These are phyloP conservation scores for Musca vetustissima DNA, from an alignment of 1,140 invertebrate species.

Conservation along the genomic window DNA sequence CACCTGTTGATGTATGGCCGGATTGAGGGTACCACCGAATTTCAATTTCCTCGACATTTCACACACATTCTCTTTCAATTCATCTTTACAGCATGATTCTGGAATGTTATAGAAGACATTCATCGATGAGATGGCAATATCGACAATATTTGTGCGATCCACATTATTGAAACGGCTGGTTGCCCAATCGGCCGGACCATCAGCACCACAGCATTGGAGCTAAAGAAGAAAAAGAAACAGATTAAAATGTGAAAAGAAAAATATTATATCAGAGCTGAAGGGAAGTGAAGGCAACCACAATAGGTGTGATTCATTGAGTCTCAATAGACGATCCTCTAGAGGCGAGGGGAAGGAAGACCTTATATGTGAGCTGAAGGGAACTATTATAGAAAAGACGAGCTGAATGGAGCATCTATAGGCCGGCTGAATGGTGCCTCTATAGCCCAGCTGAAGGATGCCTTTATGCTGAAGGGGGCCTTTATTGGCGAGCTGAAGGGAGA, in stretches of 20 bases:
- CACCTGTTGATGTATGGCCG: constrained; percentile 63
- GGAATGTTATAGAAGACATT: constrained; percentile 61
- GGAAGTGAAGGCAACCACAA: too few relatives aligned
- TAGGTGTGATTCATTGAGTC: too few relatives aligned
- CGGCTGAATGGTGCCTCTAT: too few relatives aligned
- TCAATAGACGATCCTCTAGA: too few relatives aligned
- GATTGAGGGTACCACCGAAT: constrained; percentile 57
- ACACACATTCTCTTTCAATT: constrained; percentile 56
- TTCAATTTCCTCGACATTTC: constrained; percentile 57
- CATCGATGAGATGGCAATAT: constrained; percentile 50
- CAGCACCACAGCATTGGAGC: constrained; percentile 73
- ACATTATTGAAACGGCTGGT: constrained; percentile 63
- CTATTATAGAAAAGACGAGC: too few relatives aligned
- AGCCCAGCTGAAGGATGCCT: too few relatives aligned
- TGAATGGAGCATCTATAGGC: too few relatives aligned
- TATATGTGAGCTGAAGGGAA: too few relatives aligned
- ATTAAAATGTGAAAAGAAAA: neutral
- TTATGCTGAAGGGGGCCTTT: too few relatives aligned
- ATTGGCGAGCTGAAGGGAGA: too few relatives aligned
- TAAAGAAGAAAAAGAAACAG: constrained; percentile 39
- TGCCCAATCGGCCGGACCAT: constrained; percentile 71
- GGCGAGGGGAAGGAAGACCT: too few relatives aligned
- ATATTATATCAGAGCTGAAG: neutral
- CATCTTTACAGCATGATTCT: constrained; percentile 62
- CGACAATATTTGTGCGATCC: constrained; percentile 49